Base-by-base conservation (phyloP, 2,797 vertebrate genomes). In the Microctenopoma lineatum region DNA sequence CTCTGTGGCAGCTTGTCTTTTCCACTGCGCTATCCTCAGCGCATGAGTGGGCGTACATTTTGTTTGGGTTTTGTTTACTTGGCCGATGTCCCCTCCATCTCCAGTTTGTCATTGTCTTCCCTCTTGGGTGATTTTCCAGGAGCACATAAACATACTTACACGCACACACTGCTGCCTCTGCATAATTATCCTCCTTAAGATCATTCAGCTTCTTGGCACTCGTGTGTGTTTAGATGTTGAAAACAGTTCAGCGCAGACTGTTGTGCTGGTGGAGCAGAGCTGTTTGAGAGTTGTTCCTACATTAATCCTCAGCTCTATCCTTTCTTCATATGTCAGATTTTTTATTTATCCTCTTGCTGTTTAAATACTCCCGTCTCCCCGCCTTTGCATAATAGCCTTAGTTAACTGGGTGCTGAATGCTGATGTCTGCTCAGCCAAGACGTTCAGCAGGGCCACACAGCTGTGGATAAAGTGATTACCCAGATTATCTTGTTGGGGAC, bases 121-220 rank as follows among this genome's bases (percentile, higher is more conserved):
- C 69, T 29, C 50, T 71, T 48, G 50, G 34, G 26, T 59, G 47
- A 39, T 70, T 76, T 82, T 76, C 65, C 57, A 72, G 53, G 34
- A 54, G 12, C 48, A 67, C 41, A 53, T 12, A 8, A 32, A 32
- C 29, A 32, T 32, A 7, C 29, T 32, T 32, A 32, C 29, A 32
- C 29, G 7, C 29, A 32, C 29, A 32, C 29, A 32, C 29, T 32
- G 32, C 70, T 32, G 56, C 67, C 64, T 66, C 44, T 66, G 59
- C 74, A 44, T 14, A 47, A 51, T 58, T 66, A 41, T 77, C 51
- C 62, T 81, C 72, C 60, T 71, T 36, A 51, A 60, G 63, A 84
- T 68, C 68, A 72, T 74, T 83, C 56, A 66, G 53, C 63, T 32
- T 70, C 66, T 80, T 89, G 82, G 82, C 75, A 2, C 26, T 55